Evolutionary conservation across 2,113 vertebrate species (phyloP), one percentile per base, ranked within the genome.

Genomic region (Leptobrachium ailaonicum): DNA sequence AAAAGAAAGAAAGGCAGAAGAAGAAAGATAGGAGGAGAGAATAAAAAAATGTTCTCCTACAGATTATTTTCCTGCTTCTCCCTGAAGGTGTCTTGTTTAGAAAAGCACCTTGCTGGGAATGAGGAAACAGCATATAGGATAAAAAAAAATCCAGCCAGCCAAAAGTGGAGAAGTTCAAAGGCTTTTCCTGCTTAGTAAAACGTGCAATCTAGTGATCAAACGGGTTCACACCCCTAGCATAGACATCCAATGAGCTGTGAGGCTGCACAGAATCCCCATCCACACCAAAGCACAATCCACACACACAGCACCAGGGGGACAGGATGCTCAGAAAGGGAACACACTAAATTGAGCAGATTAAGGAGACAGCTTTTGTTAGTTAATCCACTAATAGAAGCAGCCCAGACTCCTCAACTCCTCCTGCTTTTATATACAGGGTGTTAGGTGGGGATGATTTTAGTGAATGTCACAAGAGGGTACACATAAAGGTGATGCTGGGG

Each of bases 101-200:
- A 83, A 47, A 89, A 88, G 94, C 94, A 95, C 95, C 95, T 95
- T 95, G 94, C 89, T 88, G 89, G 91, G 91, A 93, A 91, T 92
- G 94, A 94, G 90, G 90, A 91, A 32, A 87, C 92, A 91, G 91
- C 90, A 90, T 88, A 81, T 74, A 58, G 78, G 62, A 32, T 32
- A 32, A 54, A 72, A 78, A 71, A 72, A 72, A 91, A 88, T 91
- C 93, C 92, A 90, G 70, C 78, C 89, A 94, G 95, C 90, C 95
- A 90, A 92, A 92, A 93, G 95, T 95, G 93, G 94, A 86, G 92
- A 94, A 95, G 95, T 96, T 96, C 93, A 95, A 96, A 97, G 96
- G 94, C 95, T 93, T 50, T 93, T 91, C 92, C 94, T 94, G 96
- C 92, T 93, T 92, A 85, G 92, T 90, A 93, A 92, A 71, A 92